These are phyloP conservation scores for Frankliniella fusca DNA, from an alignment of 2,888 invertebrate species.

Conservation along the genomic window DNA sequence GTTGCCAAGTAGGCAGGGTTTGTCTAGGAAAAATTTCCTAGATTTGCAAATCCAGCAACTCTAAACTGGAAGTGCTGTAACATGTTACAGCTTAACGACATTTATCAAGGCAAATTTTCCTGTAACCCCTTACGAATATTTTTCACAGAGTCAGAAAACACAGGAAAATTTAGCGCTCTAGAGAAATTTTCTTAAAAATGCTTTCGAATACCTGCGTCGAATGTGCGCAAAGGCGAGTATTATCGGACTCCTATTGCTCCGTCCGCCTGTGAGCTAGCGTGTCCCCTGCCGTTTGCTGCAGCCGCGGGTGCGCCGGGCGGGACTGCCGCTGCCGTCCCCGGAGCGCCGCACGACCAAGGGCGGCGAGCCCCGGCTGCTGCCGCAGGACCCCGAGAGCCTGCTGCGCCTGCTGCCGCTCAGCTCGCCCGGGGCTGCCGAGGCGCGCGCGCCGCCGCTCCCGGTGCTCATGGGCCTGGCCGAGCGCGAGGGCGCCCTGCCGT, in stretches of 20 bases:
- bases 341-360: background rate
- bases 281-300: background rate
- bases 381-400: slow-evolving; percentile 2
- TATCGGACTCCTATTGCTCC: background rate
- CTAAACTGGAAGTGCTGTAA: too few relatives aligned
- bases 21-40: too few relatives aligned
- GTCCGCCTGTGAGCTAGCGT: too few relatives aligned
- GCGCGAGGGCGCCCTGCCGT: background rate
- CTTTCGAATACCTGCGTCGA: background rate
- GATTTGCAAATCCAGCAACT: too few relatives aligned
- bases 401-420: background rate
- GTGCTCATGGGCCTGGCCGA: background rate
- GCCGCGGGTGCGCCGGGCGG: background rate
- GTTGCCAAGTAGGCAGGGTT: too few relatives aligned
- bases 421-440: background rate
- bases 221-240: background rate
- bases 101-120: too few relatives aligned
- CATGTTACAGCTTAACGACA: too few relatives aligned
- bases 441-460: background rate
- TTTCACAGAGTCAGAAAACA: background rate
- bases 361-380: background rate
- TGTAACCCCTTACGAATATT: background rate
- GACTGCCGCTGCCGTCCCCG: slow-evolving; percentile 7
- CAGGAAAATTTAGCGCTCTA: background rate
- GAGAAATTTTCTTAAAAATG: background rate